Conservation (phyloP, 2,888 invertebrate species). For the Diarsia brunnea region DNA sequence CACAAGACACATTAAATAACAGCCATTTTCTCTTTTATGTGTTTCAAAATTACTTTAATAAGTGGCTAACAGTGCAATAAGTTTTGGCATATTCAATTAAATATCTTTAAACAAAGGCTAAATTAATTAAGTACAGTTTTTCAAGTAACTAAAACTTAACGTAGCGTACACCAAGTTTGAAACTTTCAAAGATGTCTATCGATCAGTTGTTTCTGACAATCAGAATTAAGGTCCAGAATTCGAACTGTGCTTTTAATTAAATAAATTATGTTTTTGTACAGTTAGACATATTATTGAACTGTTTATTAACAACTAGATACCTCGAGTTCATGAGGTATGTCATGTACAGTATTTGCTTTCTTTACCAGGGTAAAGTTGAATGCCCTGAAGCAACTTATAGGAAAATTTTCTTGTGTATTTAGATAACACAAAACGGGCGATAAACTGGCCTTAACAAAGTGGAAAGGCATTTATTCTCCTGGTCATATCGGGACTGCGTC, state of each 20-base stretch:
- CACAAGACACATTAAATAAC: constrained; percentile 2
- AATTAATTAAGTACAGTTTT: constrained; percentile 40
- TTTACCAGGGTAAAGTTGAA: too few relatives aligned
- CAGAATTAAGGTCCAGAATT: constrained; percentile 1
- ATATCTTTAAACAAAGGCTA: constrained; percentile 1
- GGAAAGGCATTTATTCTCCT: too few relatives aligned
- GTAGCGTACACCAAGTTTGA: constrained; percentile 20
- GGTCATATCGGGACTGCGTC: too few relatives aligned
- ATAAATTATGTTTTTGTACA: neutral
- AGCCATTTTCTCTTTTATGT: neutral
- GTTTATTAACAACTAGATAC: constrained; percentile 2
- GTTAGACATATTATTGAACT: neutral
- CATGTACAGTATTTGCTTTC: neutral
- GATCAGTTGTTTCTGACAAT: constrained; percentile 48
- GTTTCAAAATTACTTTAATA: constrained; percentile 1
- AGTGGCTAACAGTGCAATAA: constrained; percentile 24
- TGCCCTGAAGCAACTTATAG: too few relatives aligned
- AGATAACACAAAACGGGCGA: too few relatives aligned
- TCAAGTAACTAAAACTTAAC: constrained; percentile 10
- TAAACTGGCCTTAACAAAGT: too few relatives aligned
- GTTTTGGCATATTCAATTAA: constrained; percentile 27
- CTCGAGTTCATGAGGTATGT: neutral
- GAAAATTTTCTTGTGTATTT: too few relatives aligned
- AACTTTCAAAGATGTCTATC: constrained; percentile 31
- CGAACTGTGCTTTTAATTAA: constrained; percentile 8